These are phyloP conservation scores for Heliocidaris erythrogramma DNA, from an alignment of 35 echinoderm and acorn worm genomes.

Conservation along the genomic window DNA sequence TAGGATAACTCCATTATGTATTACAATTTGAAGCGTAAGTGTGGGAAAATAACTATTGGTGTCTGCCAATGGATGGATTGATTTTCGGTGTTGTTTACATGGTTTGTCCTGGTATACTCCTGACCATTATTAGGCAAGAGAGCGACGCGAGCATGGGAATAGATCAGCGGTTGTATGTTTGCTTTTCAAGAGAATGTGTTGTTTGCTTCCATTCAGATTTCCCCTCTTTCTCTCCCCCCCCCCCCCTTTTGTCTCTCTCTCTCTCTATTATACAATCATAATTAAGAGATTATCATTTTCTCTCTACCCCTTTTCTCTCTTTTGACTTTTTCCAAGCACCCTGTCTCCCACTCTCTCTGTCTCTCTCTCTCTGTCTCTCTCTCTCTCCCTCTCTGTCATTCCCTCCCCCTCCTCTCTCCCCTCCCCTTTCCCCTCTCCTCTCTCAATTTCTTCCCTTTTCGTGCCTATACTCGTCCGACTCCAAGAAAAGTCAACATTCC, in stretches of 20 bases:
- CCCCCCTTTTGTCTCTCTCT: not conserved
- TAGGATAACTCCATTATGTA: no score
- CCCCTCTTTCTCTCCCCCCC: no score
- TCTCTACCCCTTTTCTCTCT: no score
- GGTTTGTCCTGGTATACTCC: not conserved
- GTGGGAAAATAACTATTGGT: no score
- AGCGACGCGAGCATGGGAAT: not conserved
- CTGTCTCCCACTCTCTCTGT: no score
- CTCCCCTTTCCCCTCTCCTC: not conserved
- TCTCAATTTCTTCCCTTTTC: not conserved
- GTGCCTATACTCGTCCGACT: not conserved
- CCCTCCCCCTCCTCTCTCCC: no score
- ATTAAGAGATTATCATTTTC: no score
- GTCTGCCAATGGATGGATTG: not conserved
- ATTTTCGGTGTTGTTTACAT: not conserved
- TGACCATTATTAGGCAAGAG: not conserved
- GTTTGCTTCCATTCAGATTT: not conserved
- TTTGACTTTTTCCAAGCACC: no score
- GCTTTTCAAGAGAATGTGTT: not conserved
- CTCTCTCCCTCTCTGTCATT: not conserved
- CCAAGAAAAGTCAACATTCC: not conserved
- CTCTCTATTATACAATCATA: not conserved
- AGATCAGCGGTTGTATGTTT: not conserved
- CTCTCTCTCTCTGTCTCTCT: no score
- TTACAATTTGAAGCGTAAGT: no score